Evolutionary conservation across 2,888 invertebrate species (phyloP), one percentile per base, ranked within the genome.

Genomic region (Buathra laborator): DNA sequence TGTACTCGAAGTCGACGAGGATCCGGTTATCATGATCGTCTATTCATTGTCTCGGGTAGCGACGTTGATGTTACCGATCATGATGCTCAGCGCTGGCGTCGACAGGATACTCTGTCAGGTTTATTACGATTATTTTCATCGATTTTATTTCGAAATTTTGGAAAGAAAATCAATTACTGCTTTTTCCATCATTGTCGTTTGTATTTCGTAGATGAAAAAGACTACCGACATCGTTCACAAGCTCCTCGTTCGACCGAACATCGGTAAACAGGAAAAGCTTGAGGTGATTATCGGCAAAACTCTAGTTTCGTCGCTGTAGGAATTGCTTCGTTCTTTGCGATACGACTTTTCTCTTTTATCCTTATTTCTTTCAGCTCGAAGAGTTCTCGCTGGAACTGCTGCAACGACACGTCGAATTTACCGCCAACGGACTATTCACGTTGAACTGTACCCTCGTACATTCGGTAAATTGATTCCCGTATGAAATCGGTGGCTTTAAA

Each of bases 341-440:
- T 9, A 37, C 3, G 12, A 59, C 29, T 29, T 37, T 37, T 37
- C 37, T 14, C 6, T 70, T 51, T 5, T 44, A 53, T 37, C 0
- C 37, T 37, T 9, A 37, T 37, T 37, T 37, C 4, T 75, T 75
- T 7, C 71, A 83, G 83, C 56, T 83, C 32, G 64, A 71, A 67
- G 62, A 56, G 14, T 78, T 83, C 37, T 68, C 66, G 1, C 51
- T 83, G 5, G 83, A 72, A 44, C 43, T 83, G 32, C 37, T 72
- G 4, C 72, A 77, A n/a, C 77, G 72, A 43, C 19, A 83, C 46
- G 71, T 71, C 32, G 7, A 78, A 9, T 83, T 83, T 32, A 77
- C 83, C 4, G 83, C 78, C 24, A 71, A 64, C 66, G 71, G 83
- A 72, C 37, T 72, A 3, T 75, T 75, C 7, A 9, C 64, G 0